phyloP scores from a whole-genome alignment of 2,888 invertebrate genomes.

The Meiosimyza decipiens region DNA sequence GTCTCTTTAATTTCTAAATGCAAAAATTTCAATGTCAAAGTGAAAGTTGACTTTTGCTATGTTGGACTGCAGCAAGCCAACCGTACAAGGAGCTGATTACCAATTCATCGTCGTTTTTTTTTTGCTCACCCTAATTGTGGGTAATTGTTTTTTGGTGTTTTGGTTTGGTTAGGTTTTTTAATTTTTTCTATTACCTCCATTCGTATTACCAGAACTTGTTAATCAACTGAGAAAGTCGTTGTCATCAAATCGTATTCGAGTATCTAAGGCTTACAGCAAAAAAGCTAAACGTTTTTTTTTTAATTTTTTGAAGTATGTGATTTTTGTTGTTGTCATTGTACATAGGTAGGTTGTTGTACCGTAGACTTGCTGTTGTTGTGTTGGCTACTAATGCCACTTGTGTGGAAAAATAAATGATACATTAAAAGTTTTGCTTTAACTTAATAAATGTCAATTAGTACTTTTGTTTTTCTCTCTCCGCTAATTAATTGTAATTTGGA shows the following conservation, averaged over 20 bases:
- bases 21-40: conserved; percentile 65
- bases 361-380: too few species aligned
- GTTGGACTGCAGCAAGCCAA: conserved; percentile 27
- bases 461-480: too few species aligned
- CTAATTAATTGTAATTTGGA: too few species aligned
- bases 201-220: conserved; percentile 54
- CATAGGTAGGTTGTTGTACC: too few species aligned
- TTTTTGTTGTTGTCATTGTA: too few species aligned
- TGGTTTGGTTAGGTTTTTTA: conserved; percentile 25
- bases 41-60: conserved; percentile 61
- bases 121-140: not conserved
- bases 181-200: conserved; percentile 36
- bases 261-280: not conserved
- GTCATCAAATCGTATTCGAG: not conserved
- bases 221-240: conserved; percentile 62
- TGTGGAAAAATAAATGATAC: too few species aligned
- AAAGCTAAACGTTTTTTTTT: too few species aligned
- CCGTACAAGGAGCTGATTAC: not conserved
- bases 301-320: too few species aligned
- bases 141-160: not conserved
- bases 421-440: too few species aligned
- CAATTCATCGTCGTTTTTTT: not conserved
- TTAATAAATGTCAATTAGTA: too few species aligned
- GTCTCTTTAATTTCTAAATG: conserved; percentile 31
- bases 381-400: too few species aligned